These are phyloP conservation scores for Drosophila ustulata DNA, from an alignment of 2,888 invertebrate species.

Conservation along the genomic window DNA sequence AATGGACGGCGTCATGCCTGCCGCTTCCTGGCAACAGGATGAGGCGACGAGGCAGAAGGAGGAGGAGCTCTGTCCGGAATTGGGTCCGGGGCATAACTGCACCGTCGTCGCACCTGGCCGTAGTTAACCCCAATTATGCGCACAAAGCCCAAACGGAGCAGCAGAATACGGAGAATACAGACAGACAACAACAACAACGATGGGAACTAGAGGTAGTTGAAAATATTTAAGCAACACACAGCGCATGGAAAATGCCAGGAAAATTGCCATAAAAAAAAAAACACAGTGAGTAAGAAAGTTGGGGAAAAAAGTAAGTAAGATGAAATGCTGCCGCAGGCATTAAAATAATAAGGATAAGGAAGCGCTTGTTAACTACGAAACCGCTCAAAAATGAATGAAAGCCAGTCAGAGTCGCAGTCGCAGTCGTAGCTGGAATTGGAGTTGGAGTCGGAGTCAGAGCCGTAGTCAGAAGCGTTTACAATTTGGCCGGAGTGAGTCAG, in stretches of 20 bases:
- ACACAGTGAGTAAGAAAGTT: slow-evolving; percentile 18
- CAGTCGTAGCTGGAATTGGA: slow-evolving; percentile 9
- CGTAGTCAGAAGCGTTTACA: slow-evolving; percentile 27
- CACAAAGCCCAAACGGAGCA: slow-evolving; percentile 53
- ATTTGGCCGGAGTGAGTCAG: slow-evolving; percentile 52
- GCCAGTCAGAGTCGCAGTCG: slow-evolving; percentile 30
- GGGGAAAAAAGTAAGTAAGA: slow-evolving; percentile 67
- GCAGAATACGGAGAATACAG: slow-evolving; percentile 7
- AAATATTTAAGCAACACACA: slow-evolving; percentile 68
- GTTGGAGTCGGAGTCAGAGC: slow-evolving; percentile 13
- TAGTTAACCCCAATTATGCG: slow-evolving; percentile 82
- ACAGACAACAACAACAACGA: slow-evolving; percentile 20
- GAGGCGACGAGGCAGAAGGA: not conserved
- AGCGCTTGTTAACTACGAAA: slow-evolving; percentile 80
- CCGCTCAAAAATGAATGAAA: slow-evolving; percentile 75
- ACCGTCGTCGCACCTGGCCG: slow-evolving; percentile 60
- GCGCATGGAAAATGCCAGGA: slow-evolving; percentile 45
- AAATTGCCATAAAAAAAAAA: slow-evolving; percentile 41
- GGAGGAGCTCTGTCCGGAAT: slow-evolving; percentile 30
- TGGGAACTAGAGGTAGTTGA: slow-evolving; percentile 50
- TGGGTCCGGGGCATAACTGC: slow-evolving; percentile 31
- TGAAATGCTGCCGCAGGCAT: slow-evolving; percentile 80
- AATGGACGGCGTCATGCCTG: slow-evolving; percentile 52
- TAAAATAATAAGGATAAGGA: slow-evolving; percentile 83
- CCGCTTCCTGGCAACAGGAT: slow-evolving; percentile 37